Conservation (phyloP, 37 sponge, comb jelly and placozoan genomes). For the Beroe forskalii region DNA sequence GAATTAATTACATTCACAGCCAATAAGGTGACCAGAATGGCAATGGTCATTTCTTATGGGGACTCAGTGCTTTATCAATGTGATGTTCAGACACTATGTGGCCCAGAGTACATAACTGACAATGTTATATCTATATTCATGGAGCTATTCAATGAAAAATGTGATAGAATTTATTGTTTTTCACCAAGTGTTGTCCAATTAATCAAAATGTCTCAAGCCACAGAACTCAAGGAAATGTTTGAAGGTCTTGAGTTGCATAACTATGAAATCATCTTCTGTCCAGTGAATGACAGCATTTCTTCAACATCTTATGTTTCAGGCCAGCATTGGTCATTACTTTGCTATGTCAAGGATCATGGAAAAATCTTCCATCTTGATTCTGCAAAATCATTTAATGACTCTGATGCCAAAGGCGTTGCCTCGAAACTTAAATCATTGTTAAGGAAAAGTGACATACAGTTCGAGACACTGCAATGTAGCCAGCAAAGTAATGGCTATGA, state of each 20-base stretch:
- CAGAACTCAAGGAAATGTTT: constrained; percentile 20
- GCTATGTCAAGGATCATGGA: neutral
- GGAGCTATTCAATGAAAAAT: constrained; percentile 21
- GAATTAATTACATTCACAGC: too few species aligned
- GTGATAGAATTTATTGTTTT: neutral
- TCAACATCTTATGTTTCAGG: neutral
- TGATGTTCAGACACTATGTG: neutral
- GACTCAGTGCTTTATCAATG: constrained; percentile 13
- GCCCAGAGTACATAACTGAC: constrained; percentile 26
- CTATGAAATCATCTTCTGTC: constrained; percentile 18
- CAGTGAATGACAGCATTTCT: constrained; percentile 51
- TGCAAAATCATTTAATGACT: constrained; percentile 23
- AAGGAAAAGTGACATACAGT: neutral
- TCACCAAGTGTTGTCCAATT: constrained; percentile 61
- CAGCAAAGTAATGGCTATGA: constrained; percentile 50
- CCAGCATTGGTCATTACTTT: constrained; percentile 36
- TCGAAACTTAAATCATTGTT: neutral
- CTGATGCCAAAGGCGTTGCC: neutral
- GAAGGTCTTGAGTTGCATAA: neutral
- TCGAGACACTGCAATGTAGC: neutral
- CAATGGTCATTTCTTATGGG: neutral
- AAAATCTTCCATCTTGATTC: constrained; percentile 26
- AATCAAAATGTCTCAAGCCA: neutral
- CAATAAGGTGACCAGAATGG: too few species aligned
- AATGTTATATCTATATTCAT: constrained; percentile 38